phyloP scores from a whole-genome alignment of 1,140 invertebrate species.

The Leptonema lineaticorne region DNA sequence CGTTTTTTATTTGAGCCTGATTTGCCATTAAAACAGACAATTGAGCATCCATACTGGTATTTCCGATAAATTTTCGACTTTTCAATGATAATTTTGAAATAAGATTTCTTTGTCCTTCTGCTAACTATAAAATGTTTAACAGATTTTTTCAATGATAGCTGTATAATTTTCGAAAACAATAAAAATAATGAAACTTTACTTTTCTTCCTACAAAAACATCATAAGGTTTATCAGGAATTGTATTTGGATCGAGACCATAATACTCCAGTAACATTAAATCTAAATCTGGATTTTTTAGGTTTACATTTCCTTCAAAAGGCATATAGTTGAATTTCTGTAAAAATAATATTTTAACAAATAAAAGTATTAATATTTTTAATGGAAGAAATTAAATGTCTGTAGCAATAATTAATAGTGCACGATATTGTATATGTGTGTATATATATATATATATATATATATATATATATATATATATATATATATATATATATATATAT shows the following conservation, averaged over 20 bases:
- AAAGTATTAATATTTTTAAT: too few species aligned
- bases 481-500: too few species aligned
- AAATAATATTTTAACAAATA: too few species aligned
- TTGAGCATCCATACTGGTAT: conserved; percentile 96
- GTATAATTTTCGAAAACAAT: conserved; percentile 21
- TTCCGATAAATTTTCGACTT: conserved; percentile 91
- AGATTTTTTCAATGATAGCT: conserved; percentile 7
- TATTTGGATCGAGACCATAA: conserved; percentile 77
- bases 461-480: too few species aligned
- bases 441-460: too few species aligned
- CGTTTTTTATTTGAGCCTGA: conserved; percentile 73
- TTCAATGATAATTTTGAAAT: conserved; percentile 82
- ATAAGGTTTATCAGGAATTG: conserved; percentile 69
- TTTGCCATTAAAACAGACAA: conserved; percentile 93
- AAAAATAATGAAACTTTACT: conserved; percentile 58
- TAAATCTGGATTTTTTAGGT: conserved; percentile 80
- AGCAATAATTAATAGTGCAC: too few species aligned
- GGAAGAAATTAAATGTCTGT: too few species aligned
- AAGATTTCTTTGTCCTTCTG: conserved; percentile 77
- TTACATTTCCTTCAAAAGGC: conserved; percentile 76
- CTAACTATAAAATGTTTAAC: conserved; percentile 58
- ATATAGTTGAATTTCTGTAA: conserved; percentile 68
- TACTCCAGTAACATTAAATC: conserved; percentile 83
- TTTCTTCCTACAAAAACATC: conserved; percentile 82
- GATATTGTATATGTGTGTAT: too few species aligned